A percentile compares a stretch with the other conserved stretches of the same genome.
Conservation (phyloP, 2,113 vertebrate species). For the Merops nubicus region DNA sequence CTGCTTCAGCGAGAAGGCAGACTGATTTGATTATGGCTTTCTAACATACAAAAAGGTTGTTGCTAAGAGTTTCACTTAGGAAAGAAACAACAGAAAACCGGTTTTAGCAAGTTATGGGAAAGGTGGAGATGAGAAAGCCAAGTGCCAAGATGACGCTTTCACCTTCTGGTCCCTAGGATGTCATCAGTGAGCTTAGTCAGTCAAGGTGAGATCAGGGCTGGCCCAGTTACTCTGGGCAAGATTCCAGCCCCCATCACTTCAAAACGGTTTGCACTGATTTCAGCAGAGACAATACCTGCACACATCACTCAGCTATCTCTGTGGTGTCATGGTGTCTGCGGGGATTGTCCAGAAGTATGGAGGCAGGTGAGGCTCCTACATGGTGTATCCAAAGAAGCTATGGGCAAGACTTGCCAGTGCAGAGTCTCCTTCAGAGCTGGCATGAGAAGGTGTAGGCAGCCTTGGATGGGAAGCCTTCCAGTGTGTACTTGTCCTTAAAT, state of each 20-base stretch:
- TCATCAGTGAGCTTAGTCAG: not conserved
- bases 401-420: not conserved
- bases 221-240: not conserved
- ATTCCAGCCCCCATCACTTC: not conserved
- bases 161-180: not conserved
- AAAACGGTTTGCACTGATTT: not conserved
- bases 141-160: not conserved
- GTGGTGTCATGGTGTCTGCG: not conserved
- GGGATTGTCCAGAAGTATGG: not conserved
- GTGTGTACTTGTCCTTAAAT: not conserved
- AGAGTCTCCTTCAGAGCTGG: not conserved
- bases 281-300: not conserved
- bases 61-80: not conserved
- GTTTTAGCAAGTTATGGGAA: not conserved
- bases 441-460: not conserved
- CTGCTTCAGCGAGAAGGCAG: not conserved
- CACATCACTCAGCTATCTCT: not conserved
- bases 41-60: not conserved
- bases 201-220: not conserved
- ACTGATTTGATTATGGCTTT: slow-evolving; percentile 43
- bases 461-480: not conserved
- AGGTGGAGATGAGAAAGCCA: not conserved
- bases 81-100: not conserved
- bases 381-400: not conserved
- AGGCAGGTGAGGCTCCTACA: not conserved